Conservation (phyloP, 2,113 vertebrate genomes). For the Ceyx margarethae region DNA sequence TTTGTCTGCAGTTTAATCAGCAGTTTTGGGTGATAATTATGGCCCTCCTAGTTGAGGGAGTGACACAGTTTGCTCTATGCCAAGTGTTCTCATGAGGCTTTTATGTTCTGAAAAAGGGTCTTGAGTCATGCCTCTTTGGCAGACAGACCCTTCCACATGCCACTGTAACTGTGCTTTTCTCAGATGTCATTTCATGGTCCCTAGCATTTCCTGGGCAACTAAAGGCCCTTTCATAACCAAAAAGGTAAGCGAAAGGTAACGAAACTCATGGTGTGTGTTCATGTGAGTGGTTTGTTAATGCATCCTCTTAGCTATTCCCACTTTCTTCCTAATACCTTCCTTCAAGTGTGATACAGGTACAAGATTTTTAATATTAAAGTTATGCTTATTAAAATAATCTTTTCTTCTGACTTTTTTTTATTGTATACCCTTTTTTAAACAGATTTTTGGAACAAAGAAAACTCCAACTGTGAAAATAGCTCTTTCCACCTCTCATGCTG, state of each 20-base stretch:
- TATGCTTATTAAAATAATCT: neutral
- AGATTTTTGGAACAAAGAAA: constrained; percentile 82
- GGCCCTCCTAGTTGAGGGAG: neutral
- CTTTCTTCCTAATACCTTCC: neutral
- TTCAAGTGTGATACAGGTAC: neutral
- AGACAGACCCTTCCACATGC: neutral
- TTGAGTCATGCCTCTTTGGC: neutral
- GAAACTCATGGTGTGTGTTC: neutral
- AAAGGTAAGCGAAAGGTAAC: neutral
- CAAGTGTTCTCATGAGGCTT: neutral
- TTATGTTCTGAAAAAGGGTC: neutral
- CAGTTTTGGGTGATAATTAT: neutral
- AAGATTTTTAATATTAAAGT: neutral
- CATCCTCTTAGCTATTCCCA: neutral
- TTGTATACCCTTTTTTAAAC: neutral
- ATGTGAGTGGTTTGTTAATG: neutral
- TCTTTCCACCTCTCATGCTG: constrained; percentile 84
- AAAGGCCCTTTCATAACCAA: neutral
- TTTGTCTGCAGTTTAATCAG: neutral
- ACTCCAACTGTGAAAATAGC: constrained; percentile 73
- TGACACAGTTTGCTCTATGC: neutral
- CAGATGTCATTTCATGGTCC: neutral
- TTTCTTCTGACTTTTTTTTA: neutral
- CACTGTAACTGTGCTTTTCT: neutral
- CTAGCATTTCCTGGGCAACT: neutral